Base-by-base conservation (phyloP, 1,140 invertebrate species). In the Dryas iulia region DNA sequence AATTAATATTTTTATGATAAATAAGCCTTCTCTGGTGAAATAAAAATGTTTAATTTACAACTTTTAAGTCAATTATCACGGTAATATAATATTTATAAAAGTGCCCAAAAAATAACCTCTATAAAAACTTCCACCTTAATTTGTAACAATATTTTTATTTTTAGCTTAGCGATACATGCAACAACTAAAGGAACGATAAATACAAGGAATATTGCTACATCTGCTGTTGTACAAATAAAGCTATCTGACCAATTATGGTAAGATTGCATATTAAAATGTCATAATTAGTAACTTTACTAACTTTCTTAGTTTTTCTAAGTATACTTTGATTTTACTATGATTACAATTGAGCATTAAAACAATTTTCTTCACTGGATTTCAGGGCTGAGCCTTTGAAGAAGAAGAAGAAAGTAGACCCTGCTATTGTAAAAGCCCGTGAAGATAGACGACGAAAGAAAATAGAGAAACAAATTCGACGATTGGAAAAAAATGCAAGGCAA, bases 391-490 rank as follows among this genome's bases (percentile, higher is more conserved):
- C 97, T 2, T 86, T 98, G 71, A 98, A 97, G 83, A 98, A 96
- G 88, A 98, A 97, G 86, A 98, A 96, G 81, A 95, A 93, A 81
- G 64, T 98, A 3, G 97, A 98, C 93, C 97, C 97, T 25, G 92
- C 93, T 11, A 91, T 98, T 26, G 71, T 97, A 1, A 96, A 94
- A 84, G 93, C 94, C 11, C 93, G 97, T 80, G 96, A 97, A 85
- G 97, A 98, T 12, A 93, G 96, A 58, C 96, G 92, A 76, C 95
- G 94, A 69, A 97, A 93, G 78, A 97, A 95, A 89, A 72, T 98
- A 18, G 97, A 97, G 83, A 98, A 97, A 86, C 93, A 94, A 81
- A 98, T 98, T 75, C 92, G 95, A 57, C 92, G 94, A 70, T 84
- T 98, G 25, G 94, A 97, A 80, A 98, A 96, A 85, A 93, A 94